Conservation (phyloP, 2,797 vertebrate genomes). For the Betta splendens region DNA sequence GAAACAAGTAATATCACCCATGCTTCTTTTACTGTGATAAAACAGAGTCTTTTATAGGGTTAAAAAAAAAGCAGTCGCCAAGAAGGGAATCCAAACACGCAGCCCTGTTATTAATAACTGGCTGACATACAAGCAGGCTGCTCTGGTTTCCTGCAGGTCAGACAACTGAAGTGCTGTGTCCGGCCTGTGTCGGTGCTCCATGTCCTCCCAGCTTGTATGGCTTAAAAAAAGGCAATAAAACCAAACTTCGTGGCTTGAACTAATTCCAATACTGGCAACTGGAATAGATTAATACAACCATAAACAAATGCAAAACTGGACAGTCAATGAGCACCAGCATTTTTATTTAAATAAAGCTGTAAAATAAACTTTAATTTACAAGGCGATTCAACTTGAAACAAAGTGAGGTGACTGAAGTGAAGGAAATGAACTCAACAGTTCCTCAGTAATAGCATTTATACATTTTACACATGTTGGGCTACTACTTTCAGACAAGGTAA, state of each 20-base stretch:
- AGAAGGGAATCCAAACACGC: constrained; percentile 20
- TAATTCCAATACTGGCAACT: background rate
- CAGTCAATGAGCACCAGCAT: constrained; percentile 1
- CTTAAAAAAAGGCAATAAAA: background rate
- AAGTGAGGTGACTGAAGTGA: constrained; percentile 14
- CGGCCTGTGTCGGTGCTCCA: background rate
- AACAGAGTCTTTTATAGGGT: no score
- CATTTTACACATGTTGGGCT: constrained; percentile 3
- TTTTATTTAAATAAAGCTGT: constrained; percentile 64
- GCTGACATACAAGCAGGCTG: constrained; percentile 69
- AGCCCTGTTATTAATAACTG: constrained; percentile 78
- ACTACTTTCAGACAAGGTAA: background rate
- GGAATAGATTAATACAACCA: no score
- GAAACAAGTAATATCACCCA: no score
- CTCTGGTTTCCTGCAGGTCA: constrained; percentile 71
- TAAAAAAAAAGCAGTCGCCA: constrained; percentile 12
- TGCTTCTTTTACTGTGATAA: no score
- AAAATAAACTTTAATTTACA: constrained; percentile 54
- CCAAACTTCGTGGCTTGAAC: background rate
- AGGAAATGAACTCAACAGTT: constrained; percentile 15
- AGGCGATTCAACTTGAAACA: constrained; percentile 24
- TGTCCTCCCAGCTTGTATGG: background rate
- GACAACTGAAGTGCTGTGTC: constrained; percentile 24
- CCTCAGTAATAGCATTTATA: constrained; percentile 5
- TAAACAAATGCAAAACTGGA: background rate